Conservation (phyloP, 2,113 vertebrate species). For the Blennius ocellaris region DNA sequence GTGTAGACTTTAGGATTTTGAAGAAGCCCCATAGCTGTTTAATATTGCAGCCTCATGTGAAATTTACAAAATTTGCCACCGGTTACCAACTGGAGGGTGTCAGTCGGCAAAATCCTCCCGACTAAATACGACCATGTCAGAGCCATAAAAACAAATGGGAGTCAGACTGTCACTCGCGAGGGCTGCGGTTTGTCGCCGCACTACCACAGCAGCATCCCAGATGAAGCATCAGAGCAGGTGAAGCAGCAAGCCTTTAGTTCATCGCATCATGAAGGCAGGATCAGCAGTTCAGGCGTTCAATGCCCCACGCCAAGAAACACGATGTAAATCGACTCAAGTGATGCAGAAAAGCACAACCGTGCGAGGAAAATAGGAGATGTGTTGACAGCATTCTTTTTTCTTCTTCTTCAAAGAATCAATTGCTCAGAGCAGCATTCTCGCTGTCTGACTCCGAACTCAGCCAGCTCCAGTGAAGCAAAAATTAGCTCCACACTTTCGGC, state of each 20-base stretch:
- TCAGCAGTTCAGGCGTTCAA: slow-evolving; percentile 15
- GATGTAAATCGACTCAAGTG: slow-evolving; percentile 25
- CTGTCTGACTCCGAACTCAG: slow-evolving; percentile 32
- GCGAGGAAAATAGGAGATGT: slow-evolving; percentile 24
- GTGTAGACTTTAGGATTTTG: slow-evolving; percentile 34
- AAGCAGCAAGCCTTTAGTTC: slow-evolving; percentile 16
- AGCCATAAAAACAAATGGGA: slow-evolving; percentile 1
- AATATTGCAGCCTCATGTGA: slow-evolving; percentile 54
- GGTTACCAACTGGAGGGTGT: slow-evolving; percentile 1
- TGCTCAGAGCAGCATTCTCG: slow-evolving; percentile 33
- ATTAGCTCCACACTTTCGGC: background rate
- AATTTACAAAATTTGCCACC: slow-evolving; percentile 37
- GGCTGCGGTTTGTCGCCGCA: slow-evolving; percentile 11
- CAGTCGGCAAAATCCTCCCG: background rate
- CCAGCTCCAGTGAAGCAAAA: slow-evolving; percentile 40
- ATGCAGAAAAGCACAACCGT: slow-evolving; percentile 17
- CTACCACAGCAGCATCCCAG: background rate
- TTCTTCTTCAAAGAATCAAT: slow-evolving; percentile 44
- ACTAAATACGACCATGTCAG: background rate
- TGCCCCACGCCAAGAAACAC: background rate
- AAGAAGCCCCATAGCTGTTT: slow-evolving; percentile 45
- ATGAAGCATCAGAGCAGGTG: slow-evolving; percentile 6
- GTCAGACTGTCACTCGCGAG: background rate
- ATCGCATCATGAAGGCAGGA: slow-evolving; percentile 17
- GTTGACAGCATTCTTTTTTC: slow-evolving; percentile 12